phyloP scores from a whole-genome alignment of 2,797 vertebrate species.

The Synanceia verrucosa region DNA sequence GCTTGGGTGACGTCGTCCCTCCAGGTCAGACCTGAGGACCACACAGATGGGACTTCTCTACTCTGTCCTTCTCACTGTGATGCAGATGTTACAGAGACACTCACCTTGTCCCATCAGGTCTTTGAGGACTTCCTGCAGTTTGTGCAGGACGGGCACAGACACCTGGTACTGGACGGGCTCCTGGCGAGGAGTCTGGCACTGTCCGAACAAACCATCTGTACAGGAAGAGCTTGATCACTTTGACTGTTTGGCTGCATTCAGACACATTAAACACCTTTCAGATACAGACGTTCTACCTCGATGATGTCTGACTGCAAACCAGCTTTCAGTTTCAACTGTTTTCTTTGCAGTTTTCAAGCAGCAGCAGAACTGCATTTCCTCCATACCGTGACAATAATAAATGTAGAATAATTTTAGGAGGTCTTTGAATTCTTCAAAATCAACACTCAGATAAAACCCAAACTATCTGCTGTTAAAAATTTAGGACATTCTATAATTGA shows the following conservation, averaged over 20 bases:
- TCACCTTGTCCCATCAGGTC: slow-evolving; percentile 94
- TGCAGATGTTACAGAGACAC: neutral
- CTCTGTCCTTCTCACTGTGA: neutral
- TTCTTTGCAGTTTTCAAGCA: neutral
- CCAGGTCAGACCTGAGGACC: slow-evolving; percentile 90
- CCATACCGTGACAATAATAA: neutral
- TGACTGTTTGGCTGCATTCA: no score
- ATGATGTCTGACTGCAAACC: neutral
- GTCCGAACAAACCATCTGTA: slow-evolving; percentile 94
- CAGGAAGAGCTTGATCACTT: neutral
- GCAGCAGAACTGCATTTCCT: neutral
- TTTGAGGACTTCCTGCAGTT: slow-evolving; percentile 89
- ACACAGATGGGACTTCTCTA: neutral
- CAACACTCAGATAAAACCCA: neutral
- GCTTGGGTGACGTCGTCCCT: slow-evolving; percentile 91
- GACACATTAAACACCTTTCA: neutral
- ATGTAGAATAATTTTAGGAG: no score
- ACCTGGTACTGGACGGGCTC: slow-evolving; percentile 87
- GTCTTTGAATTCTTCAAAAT: neutral
- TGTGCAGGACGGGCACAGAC: slow-evolving; percentile 88
- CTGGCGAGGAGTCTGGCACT: slow-evolving; percentile 84
- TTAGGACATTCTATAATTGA: no score
- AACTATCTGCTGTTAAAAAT: neutral
- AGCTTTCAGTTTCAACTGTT: neutral
- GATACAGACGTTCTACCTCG: neutral